These are phyloP conservation scores for Arion vulgaris DNA, from an alignment of 1,140 invertebrate species.

Conservation along the genomic window DNA sequence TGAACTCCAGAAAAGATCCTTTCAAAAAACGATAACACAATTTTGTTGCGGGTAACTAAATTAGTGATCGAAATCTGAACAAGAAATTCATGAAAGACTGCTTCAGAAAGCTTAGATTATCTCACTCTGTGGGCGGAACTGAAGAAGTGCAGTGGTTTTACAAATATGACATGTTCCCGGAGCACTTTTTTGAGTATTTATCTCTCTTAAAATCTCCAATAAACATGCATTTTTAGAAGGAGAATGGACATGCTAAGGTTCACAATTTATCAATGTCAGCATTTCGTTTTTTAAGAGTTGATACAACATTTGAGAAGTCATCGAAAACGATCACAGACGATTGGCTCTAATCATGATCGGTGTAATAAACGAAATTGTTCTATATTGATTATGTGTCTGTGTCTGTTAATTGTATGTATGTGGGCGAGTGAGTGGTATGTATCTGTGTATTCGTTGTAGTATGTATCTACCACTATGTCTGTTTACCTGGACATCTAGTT, in stretches of 20 bases:
- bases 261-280: neutral
- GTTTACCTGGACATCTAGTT: too few species aligned
- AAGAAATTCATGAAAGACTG: neutral
- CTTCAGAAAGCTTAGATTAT: neutral
- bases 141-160: neutral
- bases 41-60: neutral
- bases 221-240: neutral
- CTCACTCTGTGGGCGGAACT: neutral
- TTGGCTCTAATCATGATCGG: too few species aligned
- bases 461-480: too few species aligned
- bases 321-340: neutral
- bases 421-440: too few species aligned
- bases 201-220: neutral
- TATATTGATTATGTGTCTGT: too few species aligned
- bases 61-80: neutral
- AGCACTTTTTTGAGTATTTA: neutral
- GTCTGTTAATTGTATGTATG: too few species aligned
- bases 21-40: neutral
- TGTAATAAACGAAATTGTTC: too few species aligned
- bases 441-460: too few species aligned
- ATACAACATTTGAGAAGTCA: neutral
- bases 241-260: neutral
- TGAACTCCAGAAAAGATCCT: neutral
- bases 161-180: neutral
- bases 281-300: neutral